Evolutionary conservation across 2,888 invertebrate genomes (phyloP).

Genomic region (Sarcophaga carnaria): DNA sequence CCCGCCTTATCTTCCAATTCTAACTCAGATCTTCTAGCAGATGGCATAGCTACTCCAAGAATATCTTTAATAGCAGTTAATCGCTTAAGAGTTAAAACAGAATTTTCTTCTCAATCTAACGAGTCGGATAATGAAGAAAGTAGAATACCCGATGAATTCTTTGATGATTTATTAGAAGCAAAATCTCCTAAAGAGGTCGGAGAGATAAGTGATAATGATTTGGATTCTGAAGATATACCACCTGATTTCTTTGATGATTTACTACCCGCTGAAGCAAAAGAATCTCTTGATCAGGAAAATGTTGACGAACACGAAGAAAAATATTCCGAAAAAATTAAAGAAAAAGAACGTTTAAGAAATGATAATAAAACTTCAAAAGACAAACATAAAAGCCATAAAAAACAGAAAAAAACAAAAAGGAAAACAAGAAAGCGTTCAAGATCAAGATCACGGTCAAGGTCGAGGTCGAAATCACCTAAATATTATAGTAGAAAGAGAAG

Average conservation of each 20-base stretch:
- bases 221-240: slow-evolving; percentile 49
- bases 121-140: slow-evolving; percentile 1
- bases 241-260: slow-evolving; percentile 70
- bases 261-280: slow-evolving; percentile 64
- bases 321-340: slow-evolving; percentile 65
- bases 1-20: background rate
- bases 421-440: slow-evolving; percentile 67
- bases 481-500: background rate
- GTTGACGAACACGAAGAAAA: slow-evolving; percentile 67
- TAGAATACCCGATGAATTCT: slow-evolving; percentile 22
- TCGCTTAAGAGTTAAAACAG: slow-evolving; percentile 57
- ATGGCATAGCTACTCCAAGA: slow-evolving; percentile 51
- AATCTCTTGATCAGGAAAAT: slow-evolving; percentile 57
- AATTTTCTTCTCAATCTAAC: background rate
- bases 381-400: slow-evolving; percentile 47
- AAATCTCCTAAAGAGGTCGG: background rate
- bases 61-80: slow-evolving; percentile 37
- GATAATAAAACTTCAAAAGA: slow-evolving; percentile 3
- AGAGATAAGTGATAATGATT: slow-evolving; percentile 8
- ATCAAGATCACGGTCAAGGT: slow-evolving; percentile 39
- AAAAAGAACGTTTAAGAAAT: slow-evolving; percentile 43
- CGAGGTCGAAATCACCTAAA: slow-evolving; percentile 23
- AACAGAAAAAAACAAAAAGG: slow-evolving; percentile 70
- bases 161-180: slow-evolving; percentile 17
- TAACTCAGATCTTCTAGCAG: slow-evolving; percentile 24